A percentile compares a stretch with the other conserved stretches of the same genome.
phyloP scores from a whole-genome alignment of 2,113 vertebrate genomes.

The Triplophysa siluroides region DNA sequence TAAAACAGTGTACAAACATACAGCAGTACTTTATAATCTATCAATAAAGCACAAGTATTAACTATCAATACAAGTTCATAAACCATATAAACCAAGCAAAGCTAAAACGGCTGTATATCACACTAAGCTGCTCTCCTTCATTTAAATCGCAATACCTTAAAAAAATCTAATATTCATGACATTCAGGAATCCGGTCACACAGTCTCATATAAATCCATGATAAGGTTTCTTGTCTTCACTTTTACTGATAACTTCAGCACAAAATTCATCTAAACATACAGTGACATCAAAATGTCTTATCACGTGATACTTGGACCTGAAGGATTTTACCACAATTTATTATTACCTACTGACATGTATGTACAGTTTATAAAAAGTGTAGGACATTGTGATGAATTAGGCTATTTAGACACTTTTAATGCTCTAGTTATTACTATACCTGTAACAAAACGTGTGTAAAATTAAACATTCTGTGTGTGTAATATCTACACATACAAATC shows the following conservation, averaged over 20 bases:
- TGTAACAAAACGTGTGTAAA: slow-evolving; percentile 1
- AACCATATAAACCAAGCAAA: slow-evolving; percentile 4
- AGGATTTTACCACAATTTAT: neutral
- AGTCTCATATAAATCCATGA: neutral
- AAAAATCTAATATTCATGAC: neutral
- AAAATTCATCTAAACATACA: slow-evolving; percentile 2
- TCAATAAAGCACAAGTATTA: neutral
- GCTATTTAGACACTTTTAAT: neutral
- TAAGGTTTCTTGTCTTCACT: neutral
- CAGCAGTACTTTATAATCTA: neutral
- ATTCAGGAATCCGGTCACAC: neutral
- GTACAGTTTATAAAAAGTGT: slow-evolving; percentile 23
- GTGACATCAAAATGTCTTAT: slow-evolving; percentile 8
- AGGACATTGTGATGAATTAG: neutral
- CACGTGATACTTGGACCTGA: neutral
- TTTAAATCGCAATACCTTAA: neutral
- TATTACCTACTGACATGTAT: neutral
- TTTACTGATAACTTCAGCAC: neutral
- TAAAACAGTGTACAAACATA: neutral
- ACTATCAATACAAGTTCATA: neutral
- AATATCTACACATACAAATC: neutral
- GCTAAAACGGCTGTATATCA: neutral
- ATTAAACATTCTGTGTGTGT: neutral
- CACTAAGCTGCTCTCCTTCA: neutral
- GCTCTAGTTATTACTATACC: neutral